Evolutionary conservation across 92 coral and sea anemone species (phyloP), one percentile per base, ranked within the genome.

Genomic region (Paramuricea clavata): DNA sequence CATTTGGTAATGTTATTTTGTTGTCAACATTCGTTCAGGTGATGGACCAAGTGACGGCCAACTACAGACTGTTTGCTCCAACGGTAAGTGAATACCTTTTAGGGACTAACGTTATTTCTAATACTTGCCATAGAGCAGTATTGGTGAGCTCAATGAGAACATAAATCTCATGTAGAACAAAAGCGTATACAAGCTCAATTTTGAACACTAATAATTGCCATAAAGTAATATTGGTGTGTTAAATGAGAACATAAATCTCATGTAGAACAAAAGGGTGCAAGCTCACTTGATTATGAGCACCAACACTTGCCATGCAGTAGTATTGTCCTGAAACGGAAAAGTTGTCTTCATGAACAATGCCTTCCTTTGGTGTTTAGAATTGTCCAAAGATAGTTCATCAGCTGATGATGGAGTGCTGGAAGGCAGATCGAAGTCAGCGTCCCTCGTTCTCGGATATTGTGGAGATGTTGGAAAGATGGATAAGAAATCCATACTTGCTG

Each of bases 341-440:
- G n/a, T n/a, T n/a, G n/a, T n/a, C n/a, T n/a, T n/a, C n/a, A n/a
- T n/a, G n/a, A n/a, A n/a, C n/a, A n/a, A n/a, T 31, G n/a, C 22
- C 26, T 49, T 49, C 10, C 39, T 15, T 52, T 49, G 13, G 28
- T 33, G 54, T 56, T 21, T 39, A 94, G 98, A 90, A 78, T 6
- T 94, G 98, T 44, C 98, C 98, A 3, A 94, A 91, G 33, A 89
- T 90, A 27, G 92, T 94, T 50, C 98, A 94, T 75, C 94, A 94
- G 86, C 62, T 92, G 39, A 94, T 94, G 98, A 35, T 90, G 69
- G 94, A 92, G 36, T 94, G 98, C 79, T 94, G 98, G 98, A 74
- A 92, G 39, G 92, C 82, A 42, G 95, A 94, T 31, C 89, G 95
- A 5, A 83, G 76, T 32, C 92, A 94, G 74, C 78, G 98, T 21